Conservation (phyloP, 2,797 vertebrate genomes). For the Labroides dimidiatus region DNA sequence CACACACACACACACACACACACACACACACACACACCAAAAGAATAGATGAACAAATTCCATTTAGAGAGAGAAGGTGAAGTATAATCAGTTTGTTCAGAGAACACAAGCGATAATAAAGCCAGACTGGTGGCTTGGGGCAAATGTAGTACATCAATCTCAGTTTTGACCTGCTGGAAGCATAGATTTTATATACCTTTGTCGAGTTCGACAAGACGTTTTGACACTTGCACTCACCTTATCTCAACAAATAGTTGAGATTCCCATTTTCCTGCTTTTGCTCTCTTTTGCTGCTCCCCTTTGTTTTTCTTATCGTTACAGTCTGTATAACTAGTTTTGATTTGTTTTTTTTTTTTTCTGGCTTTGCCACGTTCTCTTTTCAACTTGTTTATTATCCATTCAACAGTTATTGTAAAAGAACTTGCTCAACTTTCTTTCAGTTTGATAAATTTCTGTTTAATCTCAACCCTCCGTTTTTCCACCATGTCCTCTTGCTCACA, state of each 20-base stretch:
- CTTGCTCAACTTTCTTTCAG: not conserved
- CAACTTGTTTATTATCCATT: not conserved
- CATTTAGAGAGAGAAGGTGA: conserved; percentile 58
- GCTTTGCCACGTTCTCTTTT: not conserved
- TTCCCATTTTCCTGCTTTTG: conserved; percentile 12
- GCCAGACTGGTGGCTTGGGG: conserved; percentile 47
- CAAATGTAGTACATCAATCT: conserved; percentile 61
- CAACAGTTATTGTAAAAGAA: not conserved
- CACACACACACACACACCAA: not conserved
- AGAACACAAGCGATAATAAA: conserved; percentile 69
- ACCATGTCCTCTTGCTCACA: not conserved
- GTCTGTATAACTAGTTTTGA: not conserved
- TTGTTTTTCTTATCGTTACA: not conserved
- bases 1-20: not conserved
- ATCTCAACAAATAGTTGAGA: conserved; percentile 52
- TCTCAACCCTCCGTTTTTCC: not conserved
- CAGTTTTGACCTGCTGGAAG: conserved; percentile 49
- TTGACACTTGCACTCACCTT: conserved; percentile 44
- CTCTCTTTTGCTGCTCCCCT: not conserved
- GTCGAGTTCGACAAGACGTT: conserved; percentile 49
- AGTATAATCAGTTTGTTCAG: conserved; percentile 64
- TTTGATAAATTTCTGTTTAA: conserved; percentile 8
- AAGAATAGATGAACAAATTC: conserved; percentile 53
- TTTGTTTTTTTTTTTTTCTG: not conserved
- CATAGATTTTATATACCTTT: conserved; percentile 63